These are phyloP conservation scores for Nomada flava DNA, from an alignment of 2,888 invertebrate genomes.

Conservation along the genomic window DNA sequence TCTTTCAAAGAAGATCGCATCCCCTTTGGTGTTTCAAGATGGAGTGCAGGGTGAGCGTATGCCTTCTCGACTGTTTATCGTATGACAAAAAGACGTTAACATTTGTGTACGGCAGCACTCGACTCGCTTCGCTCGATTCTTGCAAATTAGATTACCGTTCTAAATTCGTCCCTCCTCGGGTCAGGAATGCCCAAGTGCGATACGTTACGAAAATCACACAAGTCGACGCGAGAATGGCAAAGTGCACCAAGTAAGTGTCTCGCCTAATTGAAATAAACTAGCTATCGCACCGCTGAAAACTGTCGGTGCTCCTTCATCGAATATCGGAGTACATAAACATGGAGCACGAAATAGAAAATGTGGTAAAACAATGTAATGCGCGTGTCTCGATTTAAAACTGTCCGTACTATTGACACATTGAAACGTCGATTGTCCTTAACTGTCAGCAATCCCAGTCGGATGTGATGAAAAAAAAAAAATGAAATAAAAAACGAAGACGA, in stretches of 20 bases:
- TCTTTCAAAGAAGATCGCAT: slow-evolving; percentile 19
- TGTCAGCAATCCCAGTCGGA: slow-evolving; percentile 32
- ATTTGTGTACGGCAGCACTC: background rate
- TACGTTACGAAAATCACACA: background rate
- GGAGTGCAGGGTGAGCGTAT: background rate
- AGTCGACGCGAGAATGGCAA: background rate
- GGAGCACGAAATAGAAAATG: too few species aligned
- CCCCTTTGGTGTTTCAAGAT: slow-evolving; percentile 14
- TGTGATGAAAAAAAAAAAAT: slow-evolving; percentile 3
- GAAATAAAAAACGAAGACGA: slow-evolving; percentile 16
- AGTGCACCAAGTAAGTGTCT: background rate
- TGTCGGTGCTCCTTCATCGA: background rate
- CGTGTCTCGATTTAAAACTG: background rate
- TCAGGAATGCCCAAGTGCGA: background rate
- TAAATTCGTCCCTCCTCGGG: background rate
- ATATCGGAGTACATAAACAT: background rate
- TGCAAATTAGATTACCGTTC: background rate
- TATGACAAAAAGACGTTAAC: slow-evolving; percentile 12
- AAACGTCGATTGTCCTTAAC: background rate
- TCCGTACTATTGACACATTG: slow-evolving; percentile 20
- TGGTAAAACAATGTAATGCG: too few species aligned
- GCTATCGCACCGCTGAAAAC: background rate
- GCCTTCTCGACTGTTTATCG: slow-evolving; percentile 15
- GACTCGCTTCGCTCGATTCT: background rate
- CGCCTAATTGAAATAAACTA: background rate